These are phyloP conservation scores for Drosophila neotestacea DNA, from an alignment of 2,888 invertebrate species.

Conservation along the genomic window DNA sequence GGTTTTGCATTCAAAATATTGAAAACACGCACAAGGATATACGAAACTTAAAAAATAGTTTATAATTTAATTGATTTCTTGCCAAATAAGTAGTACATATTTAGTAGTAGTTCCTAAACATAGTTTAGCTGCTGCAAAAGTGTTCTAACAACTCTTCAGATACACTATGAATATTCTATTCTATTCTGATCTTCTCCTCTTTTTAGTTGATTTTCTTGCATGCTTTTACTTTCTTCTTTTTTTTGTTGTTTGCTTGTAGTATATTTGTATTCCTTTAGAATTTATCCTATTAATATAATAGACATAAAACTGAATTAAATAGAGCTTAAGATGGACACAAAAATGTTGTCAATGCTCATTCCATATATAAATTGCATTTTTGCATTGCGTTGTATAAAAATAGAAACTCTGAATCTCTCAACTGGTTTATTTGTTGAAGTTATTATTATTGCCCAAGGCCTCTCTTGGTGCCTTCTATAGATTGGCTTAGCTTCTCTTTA, in stretches of 20 bases:
- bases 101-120: conserved; percentile 32
- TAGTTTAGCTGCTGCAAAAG: conserved; percentile 33
- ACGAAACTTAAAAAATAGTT: conserved; percentile 60
- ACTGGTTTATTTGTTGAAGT: conserved; percentile 15
- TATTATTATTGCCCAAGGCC: conserved; percentile 9
- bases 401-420: conserved; percentile 68
- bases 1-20: conserved; percentile 47
- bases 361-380: conserved; percentile 47
- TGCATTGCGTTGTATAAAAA: conserved; percentile 63
- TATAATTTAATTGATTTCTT: conserved; percentile 47
- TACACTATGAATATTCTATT: conserved; percentile 25
- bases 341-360: conserved; percentile 30
- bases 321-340: conserved; percentile 38
- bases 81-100: conserved; percentile 47
- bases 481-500: conserved; percentile 56
- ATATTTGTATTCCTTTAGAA: conserved; percentile 5
- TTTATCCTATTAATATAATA: conserved; percentile 78
- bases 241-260: conserved; percentile 2
- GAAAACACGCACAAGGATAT: conserved; percentile 59
- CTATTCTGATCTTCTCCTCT: conserved; percentile 1
- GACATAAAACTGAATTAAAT: conserved; percentile 68
- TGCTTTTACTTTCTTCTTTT: conserved; percentile 3
- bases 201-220: conserved; percentile 3
- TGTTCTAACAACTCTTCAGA: conserved; percentile 34
- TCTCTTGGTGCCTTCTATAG: conserved; percentile 5